phyloP scores from a whole-genome alignment of 2,797 vertebrate species.

The Antennarius maculatus region DNA sequence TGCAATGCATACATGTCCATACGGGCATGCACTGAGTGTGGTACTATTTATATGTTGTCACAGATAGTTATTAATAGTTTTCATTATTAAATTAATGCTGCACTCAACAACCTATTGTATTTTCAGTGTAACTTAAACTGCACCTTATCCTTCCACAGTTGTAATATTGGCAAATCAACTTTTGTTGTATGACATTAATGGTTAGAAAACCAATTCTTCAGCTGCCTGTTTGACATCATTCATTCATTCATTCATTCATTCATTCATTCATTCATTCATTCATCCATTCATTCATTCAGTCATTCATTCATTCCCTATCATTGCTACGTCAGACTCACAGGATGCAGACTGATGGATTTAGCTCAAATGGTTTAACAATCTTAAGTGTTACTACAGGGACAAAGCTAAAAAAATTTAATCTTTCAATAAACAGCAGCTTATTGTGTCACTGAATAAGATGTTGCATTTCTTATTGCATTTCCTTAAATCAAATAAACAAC shows the following conservation, averaged over 20 bases:
- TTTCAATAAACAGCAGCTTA: not conserved
- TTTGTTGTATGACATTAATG: not conserved
- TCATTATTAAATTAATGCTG: too few relatives aligned
- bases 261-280: too few relatives aligned
- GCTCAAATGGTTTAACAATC: not conserved
- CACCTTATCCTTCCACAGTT: too few relatives aligned
- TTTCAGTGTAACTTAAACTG: too few relatives aligned
- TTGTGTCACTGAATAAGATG: slow-evolving; percentile 11
- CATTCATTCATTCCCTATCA: not conserved
- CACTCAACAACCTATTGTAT: too few relatives aligned
- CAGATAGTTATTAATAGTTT: too few relatives aligned
- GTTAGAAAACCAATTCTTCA: not conserved
- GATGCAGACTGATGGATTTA: not conserved
- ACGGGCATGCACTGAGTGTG: too few relatives aligned
- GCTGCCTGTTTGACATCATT: not conserved
- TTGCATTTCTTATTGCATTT: slow-evolving; percentile 12
- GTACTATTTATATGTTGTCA: too few relatives aligned
- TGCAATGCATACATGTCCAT: too few relatives aligned
- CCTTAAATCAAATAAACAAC: slow-evolving; percentile 6
- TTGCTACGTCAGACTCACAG: slow-evolving; percentile 4
- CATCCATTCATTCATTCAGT: too few relatives aligned
- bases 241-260: too few relatives aligned
- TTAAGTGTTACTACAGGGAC: not conserved
- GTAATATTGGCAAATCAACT: not conserved
- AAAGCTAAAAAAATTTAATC: not conserved